Conservation (phyloP, 2,888 invertebrate genomes). For the Andrena fulva region DNA sequence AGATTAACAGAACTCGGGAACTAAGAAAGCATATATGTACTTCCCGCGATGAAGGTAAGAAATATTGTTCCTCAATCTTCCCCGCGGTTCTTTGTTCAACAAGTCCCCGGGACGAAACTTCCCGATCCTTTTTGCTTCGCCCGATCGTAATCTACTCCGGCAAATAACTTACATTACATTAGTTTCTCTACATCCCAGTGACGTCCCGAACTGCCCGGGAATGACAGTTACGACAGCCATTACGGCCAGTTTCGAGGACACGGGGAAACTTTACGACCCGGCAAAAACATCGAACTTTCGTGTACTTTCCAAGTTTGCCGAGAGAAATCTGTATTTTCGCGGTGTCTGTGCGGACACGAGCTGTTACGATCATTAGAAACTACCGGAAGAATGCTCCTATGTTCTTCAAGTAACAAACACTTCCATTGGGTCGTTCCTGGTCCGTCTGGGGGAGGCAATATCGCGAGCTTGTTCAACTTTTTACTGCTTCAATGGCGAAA, state of each 20-base stretch:
- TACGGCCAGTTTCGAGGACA: constrained; percentile 52
- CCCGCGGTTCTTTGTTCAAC: constrained; percentile 15
- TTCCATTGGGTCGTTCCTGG: constrained; percentile 7
- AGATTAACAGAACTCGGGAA: constrained; percentile 11
- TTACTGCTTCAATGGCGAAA: too few relatives aligned
- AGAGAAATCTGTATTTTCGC: constrained; percentile 44
- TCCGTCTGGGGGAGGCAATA: not conserved
- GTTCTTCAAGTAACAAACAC: constrained; percentile 14
- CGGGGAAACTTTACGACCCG: constrained; percentile 49
- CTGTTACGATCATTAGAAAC: constrained; percentile 43
- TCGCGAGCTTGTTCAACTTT: not conserved
- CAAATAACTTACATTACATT: constrained; percentile 61
- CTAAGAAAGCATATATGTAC: not conserved
- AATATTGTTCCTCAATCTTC: constrained; percentile 41
- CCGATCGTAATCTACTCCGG: constrained; percentile 53
- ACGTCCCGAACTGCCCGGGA: constrained; percentile 46
- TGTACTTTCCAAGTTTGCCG: constrained; percentile 39
- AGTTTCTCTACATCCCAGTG: constrained; percentile 48
- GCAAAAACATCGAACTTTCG: constrained; percentile 52
- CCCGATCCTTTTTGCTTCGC: constrained; percentile 28
- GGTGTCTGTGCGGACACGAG: constrained; percentile 9
- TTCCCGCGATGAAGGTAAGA: not conserved
- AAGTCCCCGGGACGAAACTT: constrained; percentile 22
- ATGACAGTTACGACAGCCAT: constrained; percentile 60
- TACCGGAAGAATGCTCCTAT: constrained; percentile 33